phyloP scores from a whole-genome alignment of 2,113 vertebrate species.

The Daubentonia madagascariensis region DNA sequence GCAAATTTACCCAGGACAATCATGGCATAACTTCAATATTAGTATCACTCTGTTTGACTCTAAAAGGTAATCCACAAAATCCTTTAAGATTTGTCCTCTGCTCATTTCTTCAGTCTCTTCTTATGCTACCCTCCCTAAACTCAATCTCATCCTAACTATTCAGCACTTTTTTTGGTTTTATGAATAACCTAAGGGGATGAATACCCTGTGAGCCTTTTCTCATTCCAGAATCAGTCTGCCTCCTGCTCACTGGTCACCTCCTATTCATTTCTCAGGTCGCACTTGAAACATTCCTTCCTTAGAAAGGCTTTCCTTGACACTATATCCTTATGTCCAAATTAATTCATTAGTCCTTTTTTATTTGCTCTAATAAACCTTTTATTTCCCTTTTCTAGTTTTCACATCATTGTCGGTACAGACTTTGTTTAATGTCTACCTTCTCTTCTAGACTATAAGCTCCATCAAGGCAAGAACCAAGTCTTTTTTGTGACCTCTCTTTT shows the following conservation, averaged over 20 bases:
- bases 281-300: not conserved
- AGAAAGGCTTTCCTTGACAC: not conserved
- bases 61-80: not conserved
- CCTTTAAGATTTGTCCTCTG: not conserved
- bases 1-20: not conserved
- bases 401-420: not conserved
- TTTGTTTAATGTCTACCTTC: not conserved
- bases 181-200: not conserved
- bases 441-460: not conserved
- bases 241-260: not conserved
- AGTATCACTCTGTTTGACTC: not conserved
- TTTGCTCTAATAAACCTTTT: not conserved
- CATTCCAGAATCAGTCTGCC: not conserved
- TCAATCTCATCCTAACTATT: not conserved
- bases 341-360: not conserved
- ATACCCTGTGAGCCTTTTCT: not conserved
- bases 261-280: not conserved
- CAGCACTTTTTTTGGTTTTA: not conserved
- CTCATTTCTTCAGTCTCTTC: not conserved
- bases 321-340: not conserved
- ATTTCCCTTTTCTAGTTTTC: not conserved
- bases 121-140: not conserved
- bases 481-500: not conserved
- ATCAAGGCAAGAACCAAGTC: not conserved
- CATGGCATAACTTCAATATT: not conserved